phyloP scores from a whole-genome alignment of 37 sponge, comb jelly and placozoan genomes.

The Dysidea cf. avara region DNA sequence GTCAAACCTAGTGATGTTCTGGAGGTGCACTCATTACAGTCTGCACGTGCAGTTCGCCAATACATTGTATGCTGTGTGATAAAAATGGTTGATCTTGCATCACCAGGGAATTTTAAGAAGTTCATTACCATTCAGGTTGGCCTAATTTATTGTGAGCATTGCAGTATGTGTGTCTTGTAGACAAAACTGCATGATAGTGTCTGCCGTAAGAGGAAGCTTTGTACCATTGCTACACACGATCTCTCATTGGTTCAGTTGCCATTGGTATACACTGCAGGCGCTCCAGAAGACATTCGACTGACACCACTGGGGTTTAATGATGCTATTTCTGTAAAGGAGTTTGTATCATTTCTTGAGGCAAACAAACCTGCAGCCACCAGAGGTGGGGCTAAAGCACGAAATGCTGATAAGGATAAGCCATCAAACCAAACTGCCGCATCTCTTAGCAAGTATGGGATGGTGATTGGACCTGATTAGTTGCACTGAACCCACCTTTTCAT shows the following conservation, averaged over 20 bases:
- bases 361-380: slow-evolving; percentile 40
- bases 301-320: slow-evolving; percentile 64
- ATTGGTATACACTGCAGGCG: slow-evolving; percentile 34
- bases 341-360: slow-evolving; percentile 56
- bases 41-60: slow-evolving; percentile 66
- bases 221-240: slow-evolving; percentile 93
- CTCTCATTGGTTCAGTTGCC: slow-evolving; percentile 59
- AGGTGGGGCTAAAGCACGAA: slow-evolving; percentile 14
- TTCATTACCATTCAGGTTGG: slow-evolving; percentile 86
- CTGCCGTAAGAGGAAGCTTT: slow-evolving; percentile 71
- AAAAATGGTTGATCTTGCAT: slow-evolving; percentile 51
- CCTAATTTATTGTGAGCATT: neutral
- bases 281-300: slow-evolving; percentile 46
- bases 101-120: slow-evolving; percentile 32
- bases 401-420: slow-evolving; percentile 11
- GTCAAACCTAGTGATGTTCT: slow-evolving; percentile 18
- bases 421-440: slow-evolving; percentile 47
- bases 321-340: slow-evolving; percentile 40
- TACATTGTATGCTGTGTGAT: slow-evolving; percentile 79
- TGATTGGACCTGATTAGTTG: too few relatives aligned
- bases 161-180: slow-evolving; percentile 25
- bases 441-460: slow-evolving; percentile 64
- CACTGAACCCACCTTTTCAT: too few relatives aligned
- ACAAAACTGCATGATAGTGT: slow-evolving; percentile 84
- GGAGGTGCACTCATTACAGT: slow-evolving; percentile 29